Evolutionary conservation across 2,797 vertebrate genomes (phyloP).

Genomic region (Kryptolebias ocellatus): DNA sequence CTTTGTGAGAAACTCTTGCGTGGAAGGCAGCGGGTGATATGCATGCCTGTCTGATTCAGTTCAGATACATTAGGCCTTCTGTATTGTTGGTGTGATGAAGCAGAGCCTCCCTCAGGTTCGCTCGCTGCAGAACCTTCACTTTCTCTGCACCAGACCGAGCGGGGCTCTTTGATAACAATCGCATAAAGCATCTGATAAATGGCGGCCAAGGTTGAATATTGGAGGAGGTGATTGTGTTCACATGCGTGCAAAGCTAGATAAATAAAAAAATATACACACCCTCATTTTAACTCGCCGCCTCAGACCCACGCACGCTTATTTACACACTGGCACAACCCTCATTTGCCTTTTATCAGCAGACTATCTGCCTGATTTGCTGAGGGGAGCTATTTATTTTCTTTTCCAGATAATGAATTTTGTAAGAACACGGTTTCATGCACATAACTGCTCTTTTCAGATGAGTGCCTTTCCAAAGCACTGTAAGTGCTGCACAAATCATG

Average conservation of each 20-base stretch:
- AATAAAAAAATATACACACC: neutral
- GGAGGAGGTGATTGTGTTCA: conserved; percentile 43
- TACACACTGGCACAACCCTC: conserved; percentile 7
- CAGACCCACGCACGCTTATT: conserved; percentile 10
- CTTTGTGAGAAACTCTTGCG: too few species aligned
- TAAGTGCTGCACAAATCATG: conserved; percentile 61
- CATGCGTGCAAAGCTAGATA: conserved; percentile 1
- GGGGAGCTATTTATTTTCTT: conserved; percentile 54
- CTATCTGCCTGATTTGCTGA: conserved; percentile 60
- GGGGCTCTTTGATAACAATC: conserved; percentile 40
- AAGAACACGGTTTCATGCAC: conserved; percentile 27
- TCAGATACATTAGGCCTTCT: conserved; percentile 45
- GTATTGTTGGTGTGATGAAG: conserved; percentile 48
- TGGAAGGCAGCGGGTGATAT: too few species aligned
- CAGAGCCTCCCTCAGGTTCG: conserved; percentile 31
- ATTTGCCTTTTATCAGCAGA: conserved; percentile 52
- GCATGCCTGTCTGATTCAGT: conserved; percentile 29
- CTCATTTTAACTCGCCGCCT: neutral
- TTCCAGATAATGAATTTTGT: conserved; percentile 62
- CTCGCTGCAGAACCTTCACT: conserved; percentile 13
- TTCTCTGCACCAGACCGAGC: conserved; percentile 24
- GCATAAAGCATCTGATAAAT: conserved; percentile 60
- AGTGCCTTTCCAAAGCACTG: conserved; percentile 49
- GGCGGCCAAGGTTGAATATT: conserved; percentile 61
- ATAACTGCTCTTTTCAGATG: conserved; percentile 32